Evolutionary conservation across 2,113 vertebrate genomes (phyloP), one percentile per base, ranked within the genome.

Genomic region (Saguinus midas): DNA sequence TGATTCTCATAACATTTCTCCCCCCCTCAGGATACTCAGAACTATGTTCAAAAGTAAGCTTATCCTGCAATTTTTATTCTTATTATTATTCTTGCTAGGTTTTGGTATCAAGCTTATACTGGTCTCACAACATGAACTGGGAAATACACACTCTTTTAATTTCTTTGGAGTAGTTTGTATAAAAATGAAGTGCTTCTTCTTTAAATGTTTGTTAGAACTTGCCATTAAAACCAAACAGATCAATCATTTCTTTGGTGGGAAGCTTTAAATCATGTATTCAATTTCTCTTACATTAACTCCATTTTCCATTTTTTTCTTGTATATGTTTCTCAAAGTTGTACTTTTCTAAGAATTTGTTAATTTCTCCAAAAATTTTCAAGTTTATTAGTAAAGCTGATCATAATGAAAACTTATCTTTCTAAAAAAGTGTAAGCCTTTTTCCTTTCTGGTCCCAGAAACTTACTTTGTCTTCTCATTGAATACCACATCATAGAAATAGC

Each of bases 381-480:
- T 76, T 75, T 93, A 70, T 29, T 90, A 37, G 40, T 27, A 90
- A n/a, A 68, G 55, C 48, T 90, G 20, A 86, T 81, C 35, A 86
- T 48, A 90, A 81, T 45, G 58, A 93, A 93, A 43, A 97, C 8
- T 70, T 78, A 72, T 25, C 91, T 93, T 93, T 79, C 82, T 89
- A 87, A 92, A 76, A 48, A 29, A 32, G 21, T 57, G 17, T 64
- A 88, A 57, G 25, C 45, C 80, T 84, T 66, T 88, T 76, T 78
- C 50, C 87, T 79, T 70, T 93, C 37, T 21, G 73, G 11, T 32
- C 45, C 84, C 78, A 93, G 40, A 96, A 52, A 40, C 32, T 81
- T 76, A 94, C 40, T 80, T 17, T 80, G 48, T 21, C 57, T 75
- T 85, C 48, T 88, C 70, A 79, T 5, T 96, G 32, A 92, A 94